Conservation (phyloP, 2,113 vertebrate species). For the Corythaeola cristata region DNA sequence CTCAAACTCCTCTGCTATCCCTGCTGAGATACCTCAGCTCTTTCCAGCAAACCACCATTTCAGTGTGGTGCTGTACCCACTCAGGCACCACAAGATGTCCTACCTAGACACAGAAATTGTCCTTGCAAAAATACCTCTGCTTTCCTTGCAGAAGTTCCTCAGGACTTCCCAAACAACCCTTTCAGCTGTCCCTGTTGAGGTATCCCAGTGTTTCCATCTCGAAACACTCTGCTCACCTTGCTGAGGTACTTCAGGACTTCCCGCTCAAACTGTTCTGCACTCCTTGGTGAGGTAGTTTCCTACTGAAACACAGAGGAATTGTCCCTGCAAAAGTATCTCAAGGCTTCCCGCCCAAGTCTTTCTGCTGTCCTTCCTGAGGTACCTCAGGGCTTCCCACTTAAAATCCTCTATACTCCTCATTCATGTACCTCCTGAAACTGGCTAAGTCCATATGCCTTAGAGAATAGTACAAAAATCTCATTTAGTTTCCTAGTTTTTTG, state of each 20-base stretch:
- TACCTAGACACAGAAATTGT: not conserved
- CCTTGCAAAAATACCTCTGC: not conserved
- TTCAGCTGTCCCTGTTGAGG: not conserved
- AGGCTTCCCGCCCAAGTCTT: not conserved
- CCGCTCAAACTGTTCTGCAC: not conserved
- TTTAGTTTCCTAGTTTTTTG: not conserved
- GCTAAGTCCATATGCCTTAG: not conserved
- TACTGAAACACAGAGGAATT: not conserved
- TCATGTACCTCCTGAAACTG: not conserved
- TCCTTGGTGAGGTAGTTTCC: not conserved
- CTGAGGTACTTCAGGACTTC: no score
- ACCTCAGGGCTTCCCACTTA: not conserved
- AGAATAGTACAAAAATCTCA: not conserved
- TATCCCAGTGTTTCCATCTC: not conserved
- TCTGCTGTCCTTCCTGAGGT: not conserved
- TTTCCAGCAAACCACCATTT: not conserved
- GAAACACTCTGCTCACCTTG: no score
- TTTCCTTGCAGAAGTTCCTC: not conserved
- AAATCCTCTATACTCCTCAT: not conserved
- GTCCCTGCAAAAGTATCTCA: not conserved
- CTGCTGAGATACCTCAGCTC: not conserved
- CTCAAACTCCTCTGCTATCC: not conserved
- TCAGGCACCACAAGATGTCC: not conserved
- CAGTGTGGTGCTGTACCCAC: not conserved
- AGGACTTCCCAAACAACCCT: not conserved